Conservation (phyloP, 2,113 vertebrate genomes). For the Acanthochromis polyacanthus region DNA sequence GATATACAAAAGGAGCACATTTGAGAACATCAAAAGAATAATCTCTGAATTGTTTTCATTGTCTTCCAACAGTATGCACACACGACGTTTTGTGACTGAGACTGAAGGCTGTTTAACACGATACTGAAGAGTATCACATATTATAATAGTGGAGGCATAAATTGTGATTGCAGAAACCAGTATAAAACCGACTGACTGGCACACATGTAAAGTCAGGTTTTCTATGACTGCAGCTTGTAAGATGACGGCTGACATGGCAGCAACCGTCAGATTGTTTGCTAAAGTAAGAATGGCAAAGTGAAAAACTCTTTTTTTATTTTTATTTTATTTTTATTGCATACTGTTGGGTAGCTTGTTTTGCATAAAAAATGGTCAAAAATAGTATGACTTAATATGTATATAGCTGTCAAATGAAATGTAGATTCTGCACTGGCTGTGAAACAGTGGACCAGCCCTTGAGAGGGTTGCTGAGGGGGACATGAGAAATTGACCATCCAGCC, state of each 20-base stretch:
- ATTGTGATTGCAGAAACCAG: background rate
- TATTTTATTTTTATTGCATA: too few species aligned
- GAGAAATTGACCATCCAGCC: too few species aligned
- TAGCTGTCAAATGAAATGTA: too few species aligned
- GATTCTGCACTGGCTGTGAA: too few species aligned
- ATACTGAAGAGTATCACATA: background rate
- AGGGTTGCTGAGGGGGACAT: too few species aligned
- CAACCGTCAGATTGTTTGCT: background rate
- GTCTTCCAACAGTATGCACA: constrained; percentile 24
- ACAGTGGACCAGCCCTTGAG: too few species aligned
- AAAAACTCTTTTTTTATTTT: too few species aligned
- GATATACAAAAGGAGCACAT: constrained; percentile 15
- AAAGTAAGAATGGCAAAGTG: too few species aligned
- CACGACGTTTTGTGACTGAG: constrained; percentile 1
- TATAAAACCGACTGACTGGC: background rate
- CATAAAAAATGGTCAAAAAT: too few species aligned
- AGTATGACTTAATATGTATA: too few species aligned
- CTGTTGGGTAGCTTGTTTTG: too few species aligned
- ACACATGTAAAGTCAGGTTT: background rate
- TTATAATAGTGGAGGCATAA: background rate
- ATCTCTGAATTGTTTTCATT: constrained; percentile 8
- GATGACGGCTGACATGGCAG: background rate
- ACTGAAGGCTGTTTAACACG: background rate
- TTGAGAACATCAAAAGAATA: constrained; percentile 34
- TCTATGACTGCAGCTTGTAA: background rate